phyloP scores from a whole-genome alignment of 2,113 vertebrate genomes.

The Chlorocebus sabaeus region DNA sequence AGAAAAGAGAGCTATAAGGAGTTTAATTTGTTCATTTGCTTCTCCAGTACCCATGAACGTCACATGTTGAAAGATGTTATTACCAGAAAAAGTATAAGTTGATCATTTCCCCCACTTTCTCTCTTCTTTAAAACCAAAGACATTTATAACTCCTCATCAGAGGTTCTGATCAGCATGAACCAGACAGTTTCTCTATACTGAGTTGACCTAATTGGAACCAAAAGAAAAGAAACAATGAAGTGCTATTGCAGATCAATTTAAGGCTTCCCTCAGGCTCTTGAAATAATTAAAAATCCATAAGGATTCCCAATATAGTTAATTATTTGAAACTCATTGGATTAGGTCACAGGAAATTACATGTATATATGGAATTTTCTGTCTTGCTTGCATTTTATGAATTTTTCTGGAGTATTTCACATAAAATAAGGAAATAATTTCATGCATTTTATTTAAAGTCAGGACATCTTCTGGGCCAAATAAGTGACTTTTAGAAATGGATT shows the following conservation, averaged over 20 bases:
- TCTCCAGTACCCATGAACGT: neutral
- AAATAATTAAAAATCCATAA: neutral
- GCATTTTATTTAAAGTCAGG: constrained; percentile 44
- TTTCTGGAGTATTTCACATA: neutral
- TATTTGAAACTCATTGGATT: neutral
- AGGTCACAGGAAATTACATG: neutral
- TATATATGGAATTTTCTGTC: constrained; percentile 47
- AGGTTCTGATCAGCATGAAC: neutral
- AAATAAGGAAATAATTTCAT: neutral
- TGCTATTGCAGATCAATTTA: neutral
- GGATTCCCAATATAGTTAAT: neutral
- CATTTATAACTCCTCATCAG: neutral
- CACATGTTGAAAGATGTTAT: neutral
- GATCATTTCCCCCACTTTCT: neutral
- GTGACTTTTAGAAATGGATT: neutral
- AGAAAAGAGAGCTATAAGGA: neutral
- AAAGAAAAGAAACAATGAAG: neutral
- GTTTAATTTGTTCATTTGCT: neutral
- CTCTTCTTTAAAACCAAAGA: neutral
- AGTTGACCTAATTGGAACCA: neutral
- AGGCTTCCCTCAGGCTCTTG: neutral
- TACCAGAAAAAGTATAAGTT: neutral
- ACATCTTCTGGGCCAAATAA: neutral
- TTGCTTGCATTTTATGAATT: constrained; percentile 63
- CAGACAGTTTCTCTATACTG: neutral